A percentile compares a stretch with the other conserved stretches of the same genome.
Evolutionary conservation across 2,888 invertebrate genomes (phyloP).

Genomic region (Phlogophora meticulosa): DNA sequence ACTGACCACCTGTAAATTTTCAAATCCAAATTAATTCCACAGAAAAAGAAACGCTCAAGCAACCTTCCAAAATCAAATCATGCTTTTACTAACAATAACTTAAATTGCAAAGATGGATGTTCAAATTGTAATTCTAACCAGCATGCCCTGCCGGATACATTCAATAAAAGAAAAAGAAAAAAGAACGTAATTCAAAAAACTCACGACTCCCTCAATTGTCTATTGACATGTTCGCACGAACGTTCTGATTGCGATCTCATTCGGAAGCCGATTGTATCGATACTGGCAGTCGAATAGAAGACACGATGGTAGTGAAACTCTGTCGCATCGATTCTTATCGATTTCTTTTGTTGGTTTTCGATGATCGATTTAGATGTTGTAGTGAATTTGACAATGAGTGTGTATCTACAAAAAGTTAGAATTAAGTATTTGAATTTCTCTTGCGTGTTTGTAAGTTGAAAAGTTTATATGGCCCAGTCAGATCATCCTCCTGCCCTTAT

Average conservation of each 20-base stretch:
- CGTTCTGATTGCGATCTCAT: constrained; percentile 71
- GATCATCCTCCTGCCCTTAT: too few species aligned
- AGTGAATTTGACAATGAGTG: constrained; percentile 43
- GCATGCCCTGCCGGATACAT: constrained; percentile 21
- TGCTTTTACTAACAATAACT: constrained; percentile 4
- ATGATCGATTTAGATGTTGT: constrained; percentile 65
- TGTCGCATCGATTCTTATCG: constrained; percentile 65
- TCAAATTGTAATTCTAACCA: constrained; percentile 24
- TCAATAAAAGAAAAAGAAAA: constrained; percentile 1
- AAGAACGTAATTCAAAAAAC: constrained; percentile 30
- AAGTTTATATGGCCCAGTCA: background rate
- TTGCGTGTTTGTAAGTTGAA: constrained; percentile 35
- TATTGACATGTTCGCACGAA: constrained; percentile 75
- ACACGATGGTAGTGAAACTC: constrained; percentile 67
- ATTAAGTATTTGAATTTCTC: constrained; percentile 14
- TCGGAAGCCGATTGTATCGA: constrained; percentile 75
- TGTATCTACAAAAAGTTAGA: constrained; percentile 36
- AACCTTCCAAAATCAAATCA: background rate
- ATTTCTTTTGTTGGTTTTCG: constrained; percentile 62
- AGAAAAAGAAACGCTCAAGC: background rate
- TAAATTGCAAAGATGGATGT: constrained; percentile 1
- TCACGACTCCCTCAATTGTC: constrained; percentile 58
- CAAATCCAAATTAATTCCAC: too few species aligned
- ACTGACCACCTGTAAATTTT: too few species aligned
- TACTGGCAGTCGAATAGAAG: constrained; percentile 63